Conservation (phyloP, 2,797 vertebrate species). For the Thunnus albacares region DNA sequence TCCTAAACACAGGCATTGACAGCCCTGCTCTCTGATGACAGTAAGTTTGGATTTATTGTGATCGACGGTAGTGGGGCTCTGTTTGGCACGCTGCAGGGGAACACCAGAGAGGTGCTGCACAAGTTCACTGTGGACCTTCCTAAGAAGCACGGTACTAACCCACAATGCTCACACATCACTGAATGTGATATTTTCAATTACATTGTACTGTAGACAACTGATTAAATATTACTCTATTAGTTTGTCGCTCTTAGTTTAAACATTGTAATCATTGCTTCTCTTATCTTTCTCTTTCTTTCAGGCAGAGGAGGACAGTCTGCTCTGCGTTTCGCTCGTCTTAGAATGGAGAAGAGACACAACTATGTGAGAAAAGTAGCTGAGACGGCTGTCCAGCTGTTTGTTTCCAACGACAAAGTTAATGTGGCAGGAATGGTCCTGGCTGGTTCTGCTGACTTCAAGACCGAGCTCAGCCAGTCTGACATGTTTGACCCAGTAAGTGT, state of each 20-base stretch:
- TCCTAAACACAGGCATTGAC: conserved; percentile 90
- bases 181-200: neutral
- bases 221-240: neutral
- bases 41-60: conserved; percentile 99
- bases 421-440: conserved; percentile 98
- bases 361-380: conserved; percentile 99
- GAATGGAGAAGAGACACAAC: conserved; percentile 99
- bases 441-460: conserved; percentile 99
- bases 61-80: conserved; percentile 98
- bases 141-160: conserved; percentile 95
- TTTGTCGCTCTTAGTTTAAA: neutral
- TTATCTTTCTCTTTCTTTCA: conserved; percentile 65
- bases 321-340: conserved; percentile 97
- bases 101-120: conserved; percentile 98
- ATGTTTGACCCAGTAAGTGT: conserved; percentile 98
- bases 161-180: conserved; percentile 1
- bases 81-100: conserved; percentile 98
- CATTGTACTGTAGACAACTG: neutral
- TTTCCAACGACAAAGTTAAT: conserved; percentile 99
- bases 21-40: conserved; percentile 96
- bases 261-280: conserved; percentile 6
- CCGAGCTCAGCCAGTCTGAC: conserved; percentile 98
- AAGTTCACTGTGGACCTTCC: conserved; percentile 99
- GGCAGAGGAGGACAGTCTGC: conserved; percentile 99
- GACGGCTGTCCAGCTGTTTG: conserved; percentile 98